phyloP scores from a whole-genome alignment of 1,140 invertebrate genomes.

The Ganaspis sp. region DNA sequence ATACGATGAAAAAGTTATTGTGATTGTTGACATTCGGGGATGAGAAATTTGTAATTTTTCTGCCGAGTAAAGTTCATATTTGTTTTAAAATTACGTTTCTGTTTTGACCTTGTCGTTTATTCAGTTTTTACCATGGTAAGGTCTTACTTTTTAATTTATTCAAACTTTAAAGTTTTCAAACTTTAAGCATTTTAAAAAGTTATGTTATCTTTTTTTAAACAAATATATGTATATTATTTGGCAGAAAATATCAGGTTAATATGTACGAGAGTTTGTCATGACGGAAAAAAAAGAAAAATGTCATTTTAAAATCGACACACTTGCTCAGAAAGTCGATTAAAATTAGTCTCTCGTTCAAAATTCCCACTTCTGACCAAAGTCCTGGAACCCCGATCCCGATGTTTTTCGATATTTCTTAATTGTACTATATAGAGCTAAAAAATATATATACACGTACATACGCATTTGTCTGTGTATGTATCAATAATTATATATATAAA shows the following conservation, averaged over 20 bases:
- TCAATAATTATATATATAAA: conserved; percentile 47
- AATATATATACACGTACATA: conserved; percentile 47
- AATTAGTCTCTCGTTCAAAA: conserved; percentile 37
- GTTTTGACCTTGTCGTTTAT: not conserved
- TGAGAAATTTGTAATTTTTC: conserved; percentile 13
- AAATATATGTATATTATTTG: not conserved
- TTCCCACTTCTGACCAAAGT: conserved; percentile 49
- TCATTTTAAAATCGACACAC: not conserved
- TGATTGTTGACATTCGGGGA: not conserved
- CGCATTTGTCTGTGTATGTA: conserved; percentile 43
- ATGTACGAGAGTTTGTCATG: not conserved
- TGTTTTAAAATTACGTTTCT: not conserved
- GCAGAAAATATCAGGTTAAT: not conserved
- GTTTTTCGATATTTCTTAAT: conserved; percentile 42
- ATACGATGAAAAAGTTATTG: not conserved
- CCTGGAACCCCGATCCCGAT: conserved; percentile 13
- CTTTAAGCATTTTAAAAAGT: not conserved
- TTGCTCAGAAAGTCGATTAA: conserved; percentile 41
- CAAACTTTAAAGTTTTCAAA: not conserved
- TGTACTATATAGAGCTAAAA: conserved; percentile 50
- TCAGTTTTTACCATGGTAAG: not conserved
- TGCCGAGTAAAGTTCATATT: conserved; percentile 11
- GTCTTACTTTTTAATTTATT: not conserved
- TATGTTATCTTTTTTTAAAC: not conserved
- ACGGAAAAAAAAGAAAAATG: not conserved